Base-by-base conservation (phyloP, 2,797 vertebrate species). In the Gymnothorax reevesii region DNA sequence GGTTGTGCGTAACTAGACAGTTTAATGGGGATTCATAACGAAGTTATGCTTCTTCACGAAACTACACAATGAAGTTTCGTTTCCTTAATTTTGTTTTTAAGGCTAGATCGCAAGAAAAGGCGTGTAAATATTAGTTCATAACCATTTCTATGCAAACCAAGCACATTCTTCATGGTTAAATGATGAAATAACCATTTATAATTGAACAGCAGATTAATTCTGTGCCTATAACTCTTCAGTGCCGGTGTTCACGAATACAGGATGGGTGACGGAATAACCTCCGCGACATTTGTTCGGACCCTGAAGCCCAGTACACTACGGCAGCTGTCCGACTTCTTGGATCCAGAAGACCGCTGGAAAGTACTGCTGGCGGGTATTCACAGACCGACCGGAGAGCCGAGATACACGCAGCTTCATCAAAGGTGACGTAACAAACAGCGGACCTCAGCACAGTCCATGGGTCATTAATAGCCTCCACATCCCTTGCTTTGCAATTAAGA, bases 281-380 rank as follows among this genome's bases (percentile, higher is more conserved):
- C 94, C 12, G 93, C 95, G 10, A 98, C 97, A 0, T 95, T 95
- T 2, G 91, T 99, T 0, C 97, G 97, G 49, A 95, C 91, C 88
- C 92, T 99, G 9, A 90, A 92, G 55, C 96, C 95, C 20, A 89
- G 95, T 66, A 89, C 96, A 8, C 90, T 95, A 69, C 94, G 95
- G 49, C 92, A 90, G 82, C 90, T 99, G 85, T 95, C 97, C 0
- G 97, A 98, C 73, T 96, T 97, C 89, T 89, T 99, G 90, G 98
- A 99, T 87, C 97, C 98, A 2, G 96, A 98, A 4, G 97, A 98
- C 69, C 94, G 91, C 2, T 98, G 98, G 98, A 99, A 94, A 92
- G 96, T 95, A 0, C 88, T 99, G 7, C 94, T 97, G 0, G 89
- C 92, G 0, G 96, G 95, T 25, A 97, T 99, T 90, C 93, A 93